Evolutionary conservation across 2,888 invertebrate species (phyloP).

Genomic region (Maniola hyperantus): DNA sequence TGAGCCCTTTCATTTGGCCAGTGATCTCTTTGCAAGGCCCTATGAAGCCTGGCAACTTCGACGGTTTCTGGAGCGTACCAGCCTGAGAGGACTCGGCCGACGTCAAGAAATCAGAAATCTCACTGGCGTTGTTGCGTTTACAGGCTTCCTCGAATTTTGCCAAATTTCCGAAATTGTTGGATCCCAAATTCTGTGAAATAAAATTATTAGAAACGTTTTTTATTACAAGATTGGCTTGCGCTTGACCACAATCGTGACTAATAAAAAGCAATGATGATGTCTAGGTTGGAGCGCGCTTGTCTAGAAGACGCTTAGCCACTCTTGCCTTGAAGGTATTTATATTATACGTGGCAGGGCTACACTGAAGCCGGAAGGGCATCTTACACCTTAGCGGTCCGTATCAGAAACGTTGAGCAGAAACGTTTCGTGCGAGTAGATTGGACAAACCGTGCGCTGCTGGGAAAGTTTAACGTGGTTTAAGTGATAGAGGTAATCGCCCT

Average conservation of each 20-base stretch:
- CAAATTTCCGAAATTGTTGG: conserved; percentile 41
- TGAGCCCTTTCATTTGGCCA: conserved; percentile 31
- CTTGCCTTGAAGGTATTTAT: no score
- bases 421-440: no score
- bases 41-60: conserved; percentile 35
- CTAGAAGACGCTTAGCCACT: no score
- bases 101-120: conserved; percentile 18
- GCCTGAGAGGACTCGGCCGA: neutral
- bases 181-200: conserved; percentile 47
- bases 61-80: neutral
- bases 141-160: conserved; percentile 25
- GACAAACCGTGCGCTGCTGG: neutral
- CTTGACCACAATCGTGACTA: no score
- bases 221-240: no score
- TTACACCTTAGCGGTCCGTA: no score
- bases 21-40: conserved; percentile 38
- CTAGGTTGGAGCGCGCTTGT: no score
- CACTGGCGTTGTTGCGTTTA: conserved; percentile 14
- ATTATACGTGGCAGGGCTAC: no score
- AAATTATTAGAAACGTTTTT: conserved; percentile 14
- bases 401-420: no score
- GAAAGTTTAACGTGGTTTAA: neutral
- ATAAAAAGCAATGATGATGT: no score
- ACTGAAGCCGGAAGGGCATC: no score
- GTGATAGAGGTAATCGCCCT: neutral